These are phyloP conservation scores for Muscicapa adusta DNA, from an alignment of 2,113 vertebrate species.

Conservation along the genomic window DNA sequence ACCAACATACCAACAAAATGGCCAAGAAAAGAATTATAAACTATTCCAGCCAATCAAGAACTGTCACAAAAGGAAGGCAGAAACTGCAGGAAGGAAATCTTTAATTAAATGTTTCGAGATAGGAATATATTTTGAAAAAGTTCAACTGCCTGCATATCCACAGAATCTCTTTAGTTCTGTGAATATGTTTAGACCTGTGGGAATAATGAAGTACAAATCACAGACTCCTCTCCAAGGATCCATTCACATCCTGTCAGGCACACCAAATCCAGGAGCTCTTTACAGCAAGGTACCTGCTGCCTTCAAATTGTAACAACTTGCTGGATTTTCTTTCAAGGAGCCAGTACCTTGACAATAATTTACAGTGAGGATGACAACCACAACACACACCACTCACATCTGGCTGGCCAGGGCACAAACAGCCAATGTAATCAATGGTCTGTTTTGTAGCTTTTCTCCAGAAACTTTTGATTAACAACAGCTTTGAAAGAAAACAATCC, in stretches of 20 bases:
- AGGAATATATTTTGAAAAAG: not conserved
- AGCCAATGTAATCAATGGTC: not conserved
- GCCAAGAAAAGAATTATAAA: not conserved
- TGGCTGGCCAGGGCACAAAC: not conserved
- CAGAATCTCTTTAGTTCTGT: not conserved
- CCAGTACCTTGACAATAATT: not conserved
- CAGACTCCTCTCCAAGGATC: not conserved
- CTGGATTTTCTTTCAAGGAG: not conserved
- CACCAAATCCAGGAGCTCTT: not conserved
- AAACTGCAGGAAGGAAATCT: not conserved
- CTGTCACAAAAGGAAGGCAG: not conserved
- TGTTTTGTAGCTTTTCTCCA: not conserved
- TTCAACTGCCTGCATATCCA: not conserved
- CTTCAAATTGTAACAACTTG: not conserved
- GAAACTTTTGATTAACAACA: not conserved
- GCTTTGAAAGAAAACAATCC: not conserved
- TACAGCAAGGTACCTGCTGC: not conserved
- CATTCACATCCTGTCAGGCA: not conserved
- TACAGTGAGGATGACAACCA: not conserved
- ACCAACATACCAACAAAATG: not conserved
- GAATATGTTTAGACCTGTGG: not conserved
- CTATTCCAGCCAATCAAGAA: not conserved
- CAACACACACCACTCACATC: not conserved
- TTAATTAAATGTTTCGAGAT: not conserved
- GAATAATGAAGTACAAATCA: not conserved